Conservation (phyloP, 1,140 invertebrate species). For the Chironomus striatipennis region DNA sequence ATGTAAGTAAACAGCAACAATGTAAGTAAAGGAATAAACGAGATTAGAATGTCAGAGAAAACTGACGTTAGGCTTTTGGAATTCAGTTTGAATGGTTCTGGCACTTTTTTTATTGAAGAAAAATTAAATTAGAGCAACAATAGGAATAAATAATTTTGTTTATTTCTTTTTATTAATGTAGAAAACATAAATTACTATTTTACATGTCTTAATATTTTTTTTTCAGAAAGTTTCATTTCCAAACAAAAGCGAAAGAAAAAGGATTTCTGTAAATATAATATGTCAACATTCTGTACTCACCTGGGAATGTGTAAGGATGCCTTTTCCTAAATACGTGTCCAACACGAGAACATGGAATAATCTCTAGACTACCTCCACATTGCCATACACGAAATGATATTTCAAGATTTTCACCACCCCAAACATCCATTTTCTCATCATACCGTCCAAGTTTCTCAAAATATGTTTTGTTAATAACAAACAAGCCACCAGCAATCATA, state of each 20-base stretch:
- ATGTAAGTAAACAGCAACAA: not conserved
- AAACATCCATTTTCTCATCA: constrained; percentile 96
- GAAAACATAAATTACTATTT: too few species aligned
- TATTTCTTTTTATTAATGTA: too few species aligned
- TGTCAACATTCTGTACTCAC: constrained; percentile 34
- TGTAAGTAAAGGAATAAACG: not conserved
- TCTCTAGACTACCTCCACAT: constrained; percentile 89
- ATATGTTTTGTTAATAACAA: constrained; percentile 85
- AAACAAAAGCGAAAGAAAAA: too few species aligned
- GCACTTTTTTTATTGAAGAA: too few species aligned
- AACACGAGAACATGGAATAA: constrained; percentile 83
- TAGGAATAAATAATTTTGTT: too few species aligned
- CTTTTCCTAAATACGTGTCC: constrained; percentile 90
- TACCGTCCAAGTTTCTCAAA: constrained; percentile 94
- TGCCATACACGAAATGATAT: constrained; percentile 80
- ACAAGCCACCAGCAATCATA: constrained; percentile 91
- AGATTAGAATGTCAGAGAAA: not conserved
- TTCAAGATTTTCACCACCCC: constrained; percentile 51
- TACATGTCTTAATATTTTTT: too few species aligned
- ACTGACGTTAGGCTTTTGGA: not conserved
- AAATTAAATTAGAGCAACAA: too few species aligned
- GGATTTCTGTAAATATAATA: too few species aligned
- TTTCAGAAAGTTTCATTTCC: too few species aligned
- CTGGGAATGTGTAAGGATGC: constrained; percentile 92
- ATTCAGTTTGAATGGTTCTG: not conserved